These are phyloP conservation scores for Phyto melanocephala DNA, from an alignment of 2,888 invertebrate species.

Conservation along the genomic window DNA sequence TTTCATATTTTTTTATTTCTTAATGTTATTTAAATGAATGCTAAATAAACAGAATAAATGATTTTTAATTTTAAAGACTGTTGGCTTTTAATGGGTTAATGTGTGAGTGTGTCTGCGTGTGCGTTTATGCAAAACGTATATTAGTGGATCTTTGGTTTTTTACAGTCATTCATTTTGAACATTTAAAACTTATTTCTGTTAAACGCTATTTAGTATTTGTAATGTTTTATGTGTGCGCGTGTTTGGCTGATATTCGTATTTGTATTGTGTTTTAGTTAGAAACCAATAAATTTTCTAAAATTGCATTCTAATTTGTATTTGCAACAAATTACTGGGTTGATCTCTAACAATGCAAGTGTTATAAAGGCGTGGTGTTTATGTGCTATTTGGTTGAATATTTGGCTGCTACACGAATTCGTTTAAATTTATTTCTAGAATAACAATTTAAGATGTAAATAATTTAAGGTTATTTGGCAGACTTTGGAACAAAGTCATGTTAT, in stretches of 20 bases:
- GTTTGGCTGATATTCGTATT: constrained; percentile 5
- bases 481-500: no score
- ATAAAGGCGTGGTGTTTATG: constrained; percentile 29
- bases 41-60: no score
- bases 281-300: constrained; percentile 60
- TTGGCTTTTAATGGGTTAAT: no score
- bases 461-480: not conserved
- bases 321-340: constrained; percentile 56
- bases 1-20: no score
- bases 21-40: no score
- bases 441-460: constrained; percentile 24
- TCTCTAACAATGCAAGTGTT: constrained; percentile 20
- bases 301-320: constrained; percentile 62
- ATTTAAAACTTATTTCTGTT: constrained; percentile 32
- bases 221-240: not conserved
- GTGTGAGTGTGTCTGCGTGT: not conserved
- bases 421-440: constrained; percentile 19
- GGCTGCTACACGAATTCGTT: constrained; percentile 2
- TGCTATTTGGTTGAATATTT: constrained; percentile 9
- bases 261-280: constrained; percentile 33
- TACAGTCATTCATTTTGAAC: constrained; percentile 7
- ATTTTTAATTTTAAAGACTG: no score
- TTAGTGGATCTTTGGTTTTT: constrained; percentile 37
- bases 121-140: constrained; percentile 7
- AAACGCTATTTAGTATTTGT: constrained; percentile 27